Conservation (phyloP, 2,797 vertebrate species). For the Danio albolineatus region DNA sequence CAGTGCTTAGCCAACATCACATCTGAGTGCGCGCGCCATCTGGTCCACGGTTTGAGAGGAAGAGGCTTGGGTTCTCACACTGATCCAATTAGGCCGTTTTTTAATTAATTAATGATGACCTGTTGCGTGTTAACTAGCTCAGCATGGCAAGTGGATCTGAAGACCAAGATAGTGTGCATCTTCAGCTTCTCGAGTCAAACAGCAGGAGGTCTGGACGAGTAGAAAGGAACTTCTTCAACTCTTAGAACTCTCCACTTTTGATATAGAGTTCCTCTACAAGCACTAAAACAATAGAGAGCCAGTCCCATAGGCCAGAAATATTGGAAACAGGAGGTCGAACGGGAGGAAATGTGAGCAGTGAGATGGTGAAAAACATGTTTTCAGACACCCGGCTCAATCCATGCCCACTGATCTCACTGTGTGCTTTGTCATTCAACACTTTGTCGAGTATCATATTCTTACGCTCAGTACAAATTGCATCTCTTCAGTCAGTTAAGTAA, state of each 20-base stretch:
- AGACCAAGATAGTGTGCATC: constrained; percentile 65
- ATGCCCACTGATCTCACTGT: constrained; percentile 47
- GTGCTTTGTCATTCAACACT: constrained; percentile 53
- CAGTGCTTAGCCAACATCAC: constrained; percentile 74
- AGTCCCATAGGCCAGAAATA: constrained; percentile 47
- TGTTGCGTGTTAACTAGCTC: constrained; percentile 84
- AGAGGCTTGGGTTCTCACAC: constrained; percentile 81
- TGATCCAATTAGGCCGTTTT: constrained; percentile 83
- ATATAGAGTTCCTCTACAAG: constrained; percentile 43
- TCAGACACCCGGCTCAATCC: constrained; percentile 46
- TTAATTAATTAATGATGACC: constrained; percentile 85
- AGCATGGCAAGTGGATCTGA: constrained; percentile 78
- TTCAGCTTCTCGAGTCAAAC: constrained; percentile 52
- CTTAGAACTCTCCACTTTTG: constrained; percentile 30
- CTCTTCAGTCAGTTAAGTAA: constrained; percentile 28
- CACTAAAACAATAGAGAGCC: constrained; percentile 52
- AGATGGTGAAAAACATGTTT: constrained; percentile 54
- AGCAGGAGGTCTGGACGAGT: constrained; percentile 38
- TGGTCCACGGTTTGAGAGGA: constrained; percentile 80
- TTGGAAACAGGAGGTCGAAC: constrained; percentile 56
- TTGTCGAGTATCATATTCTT: constrained; percentile 39
- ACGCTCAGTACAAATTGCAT: constrained; percentile 41
- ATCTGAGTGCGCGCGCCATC: constrained; percentile 78
- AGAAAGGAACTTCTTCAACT: constrained; percentile 48
- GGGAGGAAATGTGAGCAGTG: constrained; percentile 50